phyloP scores from a whole-genome alignment of 2,888 invertebrate species.

The Stenodema calcarata region DNA sequence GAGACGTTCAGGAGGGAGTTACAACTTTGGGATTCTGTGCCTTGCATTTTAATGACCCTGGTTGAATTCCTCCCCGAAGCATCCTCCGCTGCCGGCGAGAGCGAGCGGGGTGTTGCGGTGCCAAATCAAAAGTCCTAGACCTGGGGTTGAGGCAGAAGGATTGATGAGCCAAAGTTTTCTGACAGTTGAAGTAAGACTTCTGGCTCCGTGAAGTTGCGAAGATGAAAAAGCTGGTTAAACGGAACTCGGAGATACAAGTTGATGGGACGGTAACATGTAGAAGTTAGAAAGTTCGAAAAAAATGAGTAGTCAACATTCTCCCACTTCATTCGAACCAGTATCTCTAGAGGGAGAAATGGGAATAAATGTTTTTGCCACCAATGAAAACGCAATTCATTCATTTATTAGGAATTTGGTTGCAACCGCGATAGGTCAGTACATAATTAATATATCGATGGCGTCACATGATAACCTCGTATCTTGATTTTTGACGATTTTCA shows the following conservation, averaged over 20 bases:
- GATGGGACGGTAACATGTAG: neutral
- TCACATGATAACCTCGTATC: too few species aligned
- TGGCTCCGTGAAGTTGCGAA: neutral
- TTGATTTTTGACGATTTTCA: too few species aligned
- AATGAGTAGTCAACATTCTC: neutral
- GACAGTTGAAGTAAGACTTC: constrained; percentile 43
- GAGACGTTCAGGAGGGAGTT: constrained; percentile 9
- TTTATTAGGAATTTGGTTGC: too few species aligned
- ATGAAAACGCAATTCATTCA: too few species aligned
- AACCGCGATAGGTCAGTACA: too few species aligned
- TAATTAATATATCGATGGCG: too few species aligned
- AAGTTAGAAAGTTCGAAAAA: neutral
- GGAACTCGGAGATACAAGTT: neutral
- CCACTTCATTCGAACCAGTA: neutral
- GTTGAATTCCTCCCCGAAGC: neutral
- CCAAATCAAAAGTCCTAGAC: constrained; percentile 34
- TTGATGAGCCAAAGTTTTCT: constrained; percentile 45
- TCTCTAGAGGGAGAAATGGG: too few species aligned
- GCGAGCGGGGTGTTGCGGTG: neutral
- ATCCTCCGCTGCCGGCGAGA: neutral
- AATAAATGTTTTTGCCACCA: too few species aligned
- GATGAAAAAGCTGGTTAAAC: neutral
- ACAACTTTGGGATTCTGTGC: constrained; percentile 14
- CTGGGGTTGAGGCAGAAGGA: neutral
- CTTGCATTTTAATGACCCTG: constrained; percentile 37